Conservation (phyloP, 1,140 invertebrate species). For the Oncopodura yosiiana region DNA sequence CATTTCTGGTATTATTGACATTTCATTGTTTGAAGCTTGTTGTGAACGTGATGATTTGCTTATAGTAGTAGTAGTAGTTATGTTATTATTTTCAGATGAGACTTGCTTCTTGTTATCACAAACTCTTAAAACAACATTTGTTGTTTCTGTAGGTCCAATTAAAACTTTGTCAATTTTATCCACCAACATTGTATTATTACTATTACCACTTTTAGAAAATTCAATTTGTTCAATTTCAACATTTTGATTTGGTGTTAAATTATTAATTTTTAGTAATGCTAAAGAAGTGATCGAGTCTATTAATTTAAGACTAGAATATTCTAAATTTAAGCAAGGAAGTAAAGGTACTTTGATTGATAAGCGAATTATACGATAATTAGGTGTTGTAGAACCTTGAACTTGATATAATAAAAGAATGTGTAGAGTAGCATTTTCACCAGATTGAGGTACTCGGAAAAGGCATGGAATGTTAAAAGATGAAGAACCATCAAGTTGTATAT, state of each 20-base stretch:
- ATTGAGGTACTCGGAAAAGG: conserved; percentile 24
- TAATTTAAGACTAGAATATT: conserved; percentile 22
- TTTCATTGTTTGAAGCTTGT: no score
- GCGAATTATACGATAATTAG: conserved; percentile 18
- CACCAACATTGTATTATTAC: no score
- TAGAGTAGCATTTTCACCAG: conserved; percentile 18
- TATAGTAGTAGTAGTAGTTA: no score
- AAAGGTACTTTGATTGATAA: conserved; percentile 25
- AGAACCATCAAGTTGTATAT: not conserved
- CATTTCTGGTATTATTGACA: no score
- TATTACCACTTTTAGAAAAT: no score
- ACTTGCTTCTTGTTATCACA: no score
- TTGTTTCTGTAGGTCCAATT: no score
- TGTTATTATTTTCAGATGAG: no score
- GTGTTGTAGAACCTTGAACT: not conserved
- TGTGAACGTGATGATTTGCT: no score
- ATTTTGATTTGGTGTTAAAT: conserved; percentile 12
- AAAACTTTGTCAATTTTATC: no score
- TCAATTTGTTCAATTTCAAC: no score
- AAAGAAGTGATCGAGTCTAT: conserved; percentile 7
- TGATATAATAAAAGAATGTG: conserved; percentile 26
- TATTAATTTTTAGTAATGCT: conserved; percentile 23
- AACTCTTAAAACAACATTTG: no score
- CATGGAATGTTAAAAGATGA: conserved; percentile 18
- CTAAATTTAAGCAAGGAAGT: conserved; percentile 11